Percentiles rank a stretch among this genome's conserved stretches.
phyloP scores from a whole-genome alignment of 1,140 invertebrate genomes.

The Drosophila pandora region DNA sequence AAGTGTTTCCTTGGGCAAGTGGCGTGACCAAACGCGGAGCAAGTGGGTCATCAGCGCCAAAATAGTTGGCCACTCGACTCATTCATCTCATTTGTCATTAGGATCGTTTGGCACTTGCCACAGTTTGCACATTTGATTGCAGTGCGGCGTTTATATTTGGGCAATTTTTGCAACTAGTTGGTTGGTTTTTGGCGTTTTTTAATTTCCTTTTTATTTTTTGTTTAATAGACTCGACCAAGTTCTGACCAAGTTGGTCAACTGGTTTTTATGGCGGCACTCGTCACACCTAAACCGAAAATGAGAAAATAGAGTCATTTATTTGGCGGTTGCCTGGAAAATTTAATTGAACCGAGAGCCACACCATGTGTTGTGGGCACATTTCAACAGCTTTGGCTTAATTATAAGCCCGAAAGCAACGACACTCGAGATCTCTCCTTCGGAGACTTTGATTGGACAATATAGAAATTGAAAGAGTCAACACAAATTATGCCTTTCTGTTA shows the following conservation, averaged over 20 bases:
- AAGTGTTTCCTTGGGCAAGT: conserved; percentile 53
- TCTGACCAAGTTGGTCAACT: conserved; percentile 37
- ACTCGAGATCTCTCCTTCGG: conserved; percentile 18
- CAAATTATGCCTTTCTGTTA: conserved; percentile 49
- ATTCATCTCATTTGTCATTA: conserved; percentile 45
- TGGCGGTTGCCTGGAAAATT: conserved; percentile 43
- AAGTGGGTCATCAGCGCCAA: conserved; percentile 50
- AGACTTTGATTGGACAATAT: conserved; percentile 40
- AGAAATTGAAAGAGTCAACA: conserved; percentile 51
- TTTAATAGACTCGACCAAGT: conserved; percentile 33
- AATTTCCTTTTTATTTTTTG: conserved; percentile 1
- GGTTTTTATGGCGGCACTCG: conserved; percentile 30
- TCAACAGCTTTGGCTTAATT: conserved; percentile 55
- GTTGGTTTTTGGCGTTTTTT: background rate
- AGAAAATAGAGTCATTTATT: conserved; percentile 52
- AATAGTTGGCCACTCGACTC: conserved; percentile 41
- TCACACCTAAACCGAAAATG: conserved; percentile 38
- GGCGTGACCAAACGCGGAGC: conserved; percentile 47
- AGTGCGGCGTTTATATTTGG: conserved; percentile 34
- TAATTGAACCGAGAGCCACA: conserved; percentile 44
- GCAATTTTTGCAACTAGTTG: conserved; percentile 46
- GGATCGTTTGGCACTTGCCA: conserved; percentile 44
- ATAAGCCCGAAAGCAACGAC: conserved; percentile 32
- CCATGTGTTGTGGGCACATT: conserved; percentile 43
- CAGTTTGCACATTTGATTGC: conserved; percentile 53